Evolutionary conservation across 2,888 invertebrate genomes (phyloP), one percentile per base, ranked within the genome.

Genomic region (Leptinotarsa juncta): DNA sequence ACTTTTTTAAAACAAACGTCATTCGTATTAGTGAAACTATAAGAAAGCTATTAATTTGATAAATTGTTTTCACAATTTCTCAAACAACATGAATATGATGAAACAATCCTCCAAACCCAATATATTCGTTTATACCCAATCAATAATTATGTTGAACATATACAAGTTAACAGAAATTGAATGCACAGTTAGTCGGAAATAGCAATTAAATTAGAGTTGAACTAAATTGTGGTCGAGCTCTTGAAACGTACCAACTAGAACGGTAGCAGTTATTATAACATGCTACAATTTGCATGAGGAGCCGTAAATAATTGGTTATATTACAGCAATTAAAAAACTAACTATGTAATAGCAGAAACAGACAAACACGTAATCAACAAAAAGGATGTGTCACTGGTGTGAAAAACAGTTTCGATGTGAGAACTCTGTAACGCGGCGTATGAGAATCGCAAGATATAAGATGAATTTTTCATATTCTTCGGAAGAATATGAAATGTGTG

Each of bases 321-420:
- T 57, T 23, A 57, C 57, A 23, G 57, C 20, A 57, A 57, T 57
- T 57, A 23, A 57, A 53, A 57, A 57, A 57, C 57, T 57, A 57
- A 57, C 57, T 23, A 57, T 57, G 57, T 57, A 23, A 53, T 57
- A 23, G 20, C 23, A 14, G 20, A 4, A 57, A 23, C 23, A 23
- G 20, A 57, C 57, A 20, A 23, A 20, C 20, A 57, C 23, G 14
- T 23, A 57, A 57, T 20, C 57, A 57, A 57, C 57, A 57, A 57
- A 57, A 1, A 57, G 23, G 57, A 7, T 57, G 10, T 10, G 14
- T 4, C 14, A 23, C 12, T 20, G 14, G 57, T 57, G 42, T 42
- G 57, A 23, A 57, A 26, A 57, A 57, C 57, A 2, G 23, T 23
- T 57, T 23, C 4, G 12, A 26, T 12, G 0, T 12, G 42, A 42